These are phyloP conservation scores for Doryteuthis pealeii DNA, from an alignment of 1,140 invertebrate genomes.

Conservation along the genomic window DNA sequence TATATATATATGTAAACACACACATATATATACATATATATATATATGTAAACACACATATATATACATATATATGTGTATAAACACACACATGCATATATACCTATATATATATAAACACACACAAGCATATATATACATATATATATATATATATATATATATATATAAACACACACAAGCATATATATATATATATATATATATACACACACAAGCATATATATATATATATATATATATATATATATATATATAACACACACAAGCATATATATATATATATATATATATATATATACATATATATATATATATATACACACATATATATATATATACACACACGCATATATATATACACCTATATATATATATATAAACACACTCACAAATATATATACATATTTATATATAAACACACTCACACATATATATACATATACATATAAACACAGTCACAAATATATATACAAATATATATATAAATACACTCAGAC, in stretches of 20 bases:
- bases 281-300: not conserved
- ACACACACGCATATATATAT: not conserved
- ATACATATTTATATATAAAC: not conserved
- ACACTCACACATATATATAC: not conserved
- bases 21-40: no score
- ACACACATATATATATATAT: not conserved
- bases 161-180: no score
- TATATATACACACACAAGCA: not conserved
- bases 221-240: no score
- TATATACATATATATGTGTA: no score
- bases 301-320: not conserved
- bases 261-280: no score
- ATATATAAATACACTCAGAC: not conserved
- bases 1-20: no score
- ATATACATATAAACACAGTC: not conserved
- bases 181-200: not conserved
- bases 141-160: not conserved
- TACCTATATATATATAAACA: no score
- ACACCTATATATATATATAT: not conserved
- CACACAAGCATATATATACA: no score
- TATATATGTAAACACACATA: no score
- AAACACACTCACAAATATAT: not conserved
- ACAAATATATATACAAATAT: not conserved
- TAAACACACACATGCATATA: no score
- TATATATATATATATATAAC: no score